These are phyloP conservation scores for Melinaea menophilus DNA, from an alignment of 2,888 invertebrate genomes.

Conservation along the genomic window DNA sequence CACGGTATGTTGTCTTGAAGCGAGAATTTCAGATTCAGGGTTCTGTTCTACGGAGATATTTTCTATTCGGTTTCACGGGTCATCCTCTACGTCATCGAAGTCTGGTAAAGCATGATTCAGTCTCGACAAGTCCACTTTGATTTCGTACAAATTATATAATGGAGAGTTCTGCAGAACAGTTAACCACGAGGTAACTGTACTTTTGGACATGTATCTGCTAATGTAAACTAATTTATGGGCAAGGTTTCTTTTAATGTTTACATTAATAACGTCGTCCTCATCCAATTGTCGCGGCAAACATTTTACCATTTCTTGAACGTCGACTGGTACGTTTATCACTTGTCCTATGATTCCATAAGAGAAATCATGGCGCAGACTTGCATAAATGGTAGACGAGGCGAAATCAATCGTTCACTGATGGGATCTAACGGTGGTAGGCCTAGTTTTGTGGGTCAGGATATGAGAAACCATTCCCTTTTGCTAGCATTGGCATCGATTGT, in stretches of 20 bases:
- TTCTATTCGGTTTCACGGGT: constrained; percentile 37
- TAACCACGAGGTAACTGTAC: constrained; percentile 41
- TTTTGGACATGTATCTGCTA: constrained; percentile 38
- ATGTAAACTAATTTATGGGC: constrained; percentile 44
- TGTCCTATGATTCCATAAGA: constrained; percentile 48
- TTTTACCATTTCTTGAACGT: constrained; percentile 45
- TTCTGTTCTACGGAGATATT: constrained; percentile 35
- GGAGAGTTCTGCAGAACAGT: constrained; percentile 34
- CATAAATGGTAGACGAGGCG: constrained; percentile 47
- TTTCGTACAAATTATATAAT: constrained; percentile 42
- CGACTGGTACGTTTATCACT: constrained; percentile 52
- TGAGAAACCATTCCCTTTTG: constrained; percentile 45
- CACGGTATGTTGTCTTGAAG: constrained; percentile 40
- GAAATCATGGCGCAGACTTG: constrained; percentile 46
- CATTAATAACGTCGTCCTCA: constrained; percentile 45
- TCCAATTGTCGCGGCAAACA: constrained; percentile 43
- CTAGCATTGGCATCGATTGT: constrained; percentile 34
- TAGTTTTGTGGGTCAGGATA: constrained; percentile 44
- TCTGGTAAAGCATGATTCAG: constrained; percentile 33
- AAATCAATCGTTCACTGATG: constrained; percentile 45
- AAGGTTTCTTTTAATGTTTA: constrained; percentile 43
- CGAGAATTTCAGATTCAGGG: constrained; percentile 38
- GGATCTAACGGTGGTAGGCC: constrained; percentile 43
- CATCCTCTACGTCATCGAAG: constrained; percentile 34
- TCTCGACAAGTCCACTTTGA: constrained; percentile 39